phyloP scores from a whole-genome alignment of 2,888 invertebrate genomes.

The Sisyra nigra region DNA sequence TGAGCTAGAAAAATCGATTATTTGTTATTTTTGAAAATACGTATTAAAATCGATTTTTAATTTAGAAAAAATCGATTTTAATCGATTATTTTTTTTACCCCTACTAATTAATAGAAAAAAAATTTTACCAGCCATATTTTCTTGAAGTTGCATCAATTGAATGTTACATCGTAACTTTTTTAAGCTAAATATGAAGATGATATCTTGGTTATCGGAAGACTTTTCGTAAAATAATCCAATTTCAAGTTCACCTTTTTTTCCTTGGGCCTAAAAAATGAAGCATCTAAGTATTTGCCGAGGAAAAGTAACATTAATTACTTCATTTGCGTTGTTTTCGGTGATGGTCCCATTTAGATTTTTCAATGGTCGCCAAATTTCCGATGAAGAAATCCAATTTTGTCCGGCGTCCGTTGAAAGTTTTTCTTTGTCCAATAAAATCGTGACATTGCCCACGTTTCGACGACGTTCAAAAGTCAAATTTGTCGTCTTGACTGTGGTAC shows the following conservation, averaged over 20 bases:
- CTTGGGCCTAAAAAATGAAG: constrained; percentile 37
- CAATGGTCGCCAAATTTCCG: constrained; percentile 51
- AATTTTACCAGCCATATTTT: constrained; percentile 40
- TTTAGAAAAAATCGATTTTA: too few relatives aligned
- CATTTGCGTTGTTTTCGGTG: background rate
- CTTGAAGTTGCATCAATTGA: constrained; percentile 56
- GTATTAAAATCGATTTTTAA: too few relatives aligned
- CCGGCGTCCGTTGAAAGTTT: constrained; percentile 44
- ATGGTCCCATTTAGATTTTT: constrained; percentile 14
- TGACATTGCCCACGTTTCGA: constrained; percentile 49
- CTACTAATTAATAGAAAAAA: too few relatives aligned
- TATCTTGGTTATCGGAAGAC: constrained; percentile 48
- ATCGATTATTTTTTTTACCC: too few relatives aligned
- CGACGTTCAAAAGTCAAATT: constrained; percentile 37
- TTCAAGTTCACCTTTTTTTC: constrained; percentile 50
- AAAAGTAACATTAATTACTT: background rate
- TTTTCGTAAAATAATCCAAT: constrained; percentile 44
- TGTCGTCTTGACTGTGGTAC: constrained; percentile 18
- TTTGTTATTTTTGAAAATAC: too few relatives aligned
- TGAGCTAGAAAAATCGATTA: too few relatives aligned
- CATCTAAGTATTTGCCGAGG: constrained; percentile 4
- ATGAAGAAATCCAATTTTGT: constrained; percentile 42
- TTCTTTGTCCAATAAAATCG: constrained; percentile 16
- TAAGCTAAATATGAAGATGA: constrained; percentile 42
- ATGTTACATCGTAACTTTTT: constrained; percentile 47